A percentile compares a stretch with the other conserved stretches of the same genome.
These are phyloP conservation scores for Morus bassanus DNA, from an alignment of 2,797 vertebrate species.

Conservation along the genomic window DNA sequence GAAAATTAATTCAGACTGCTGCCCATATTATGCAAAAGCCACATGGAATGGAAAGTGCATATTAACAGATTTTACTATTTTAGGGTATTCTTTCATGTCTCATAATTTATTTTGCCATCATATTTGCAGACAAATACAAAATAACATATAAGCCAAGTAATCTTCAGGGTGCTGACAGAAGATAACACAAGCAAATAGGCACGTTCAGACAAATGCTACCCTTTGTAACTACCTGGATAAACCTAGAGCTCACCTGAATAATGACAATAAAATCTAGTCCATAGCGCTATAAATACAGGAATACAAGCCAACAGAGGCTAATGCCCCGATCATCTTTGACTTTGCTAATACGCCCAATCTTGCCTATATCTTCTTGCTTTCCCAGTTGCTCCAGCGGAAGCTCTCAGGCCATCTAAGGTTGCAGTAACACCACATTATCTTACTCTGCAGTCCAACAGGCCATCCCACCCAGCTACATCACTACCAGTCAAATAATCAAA, in stretches of 20 bases:
- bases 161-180: neutral
- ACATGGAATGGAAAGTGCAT: conserved; percentile 1
- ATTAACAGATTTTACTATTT: conserved; percentile 49
- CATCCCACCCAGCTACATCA: neutral
- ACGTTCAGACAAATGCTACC: neutral
- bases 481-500: neutral
- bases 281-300: neutral
- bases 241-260: neutral
- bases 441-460: neutral
- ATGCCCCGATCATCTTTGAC: neutral
- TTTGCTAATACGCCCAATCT: neutral
- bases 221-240: neutral
- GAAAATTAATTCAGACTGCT: conserved; percentile 36
- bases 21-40: conserved; percentile 16
- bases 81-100: conserved; percentile 6
- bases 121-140: conserved; percentile 43
- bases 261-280: neutral
- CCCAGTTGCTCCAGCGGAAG: neutral
- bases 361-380: neutral
- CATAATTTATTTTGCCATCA: neutral
- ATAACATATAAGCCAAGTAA: neutral
- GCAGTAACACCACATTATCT: neutral
- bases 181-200: fast-evolving
- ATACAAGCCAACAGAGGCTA: neutral
- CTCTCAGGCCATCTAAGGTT: neutral